Conservation (phyloP, 2,113 vertebrate genomes). For the Apeltes quadracus region DNA sequence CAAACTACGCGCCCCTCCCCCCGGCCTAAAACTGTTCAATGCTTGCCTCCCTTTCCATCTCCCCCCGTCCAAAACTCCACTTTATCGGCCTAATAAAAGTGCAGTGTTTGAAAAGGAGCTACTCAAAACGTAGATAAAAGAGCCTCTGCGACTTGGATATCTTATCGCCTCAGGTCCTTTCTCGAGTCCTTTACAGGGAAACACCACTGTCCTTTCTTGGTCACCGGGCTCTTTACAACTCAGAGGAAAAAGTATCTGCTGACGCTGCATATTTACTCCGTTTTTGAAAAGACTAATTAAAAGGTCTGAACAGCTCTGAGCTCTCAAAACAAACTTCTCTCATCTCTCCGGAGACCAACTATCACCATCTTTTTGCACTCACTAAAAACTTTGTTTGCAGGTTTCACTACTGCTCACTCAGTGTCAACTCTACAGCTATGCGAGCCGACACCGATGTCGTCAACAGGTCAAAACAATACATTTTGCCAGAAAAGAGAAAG, state of each 20-base stretch:
- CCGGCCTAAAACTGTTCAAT: slow-evolving; percentile 2
- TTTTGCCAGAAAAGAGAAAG: slow-evolving; percentile 3
- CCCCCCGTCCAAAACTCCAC: slow-evolving; percentile 19
- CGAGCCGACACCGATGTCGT: slow-evolving; percentile 12
- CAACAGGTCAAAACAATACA: not conserved
- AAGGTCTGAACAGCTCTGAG: not conserved
- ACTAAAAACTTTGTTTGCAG: not conserved
- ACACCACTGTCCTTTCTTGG: not conserved
- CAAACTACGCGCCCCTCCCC: not conserved
- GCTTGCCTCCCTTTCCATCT: slow-evolving; percentile 17
- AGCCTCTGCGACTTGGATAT: not conserved
- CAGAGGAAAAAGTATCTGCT: not conserved
- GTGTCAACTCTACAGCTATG: not conserved
- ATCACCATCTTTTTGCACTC: not conserved
- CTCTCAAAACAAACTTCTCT: slow-evolving; percentile 15
- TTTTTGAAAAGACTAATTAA: not conserved
- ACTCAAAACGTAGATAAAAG: slow-evolving; percentile 26
- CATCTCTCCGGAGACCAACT: slow-evolving; percentile 17
- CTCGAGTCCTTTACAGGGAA: not conserved
- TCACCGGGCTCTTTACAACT: not conserved
- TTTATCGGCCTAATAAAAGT: slow-evolving; percentile 40
- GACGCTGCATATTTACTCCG: not conserved
- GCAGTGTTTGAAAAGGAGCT: slow-evolving; percentile 21
- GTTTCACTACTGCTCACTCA: not conserved
- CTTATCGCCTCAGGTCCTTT: not conserved